These are phyloP conservation scores for Agelas oroides DNA, from an alignment of 37 sponge, comb jelly and placozoan genomes.

Conservation along the genomic window DNA sequence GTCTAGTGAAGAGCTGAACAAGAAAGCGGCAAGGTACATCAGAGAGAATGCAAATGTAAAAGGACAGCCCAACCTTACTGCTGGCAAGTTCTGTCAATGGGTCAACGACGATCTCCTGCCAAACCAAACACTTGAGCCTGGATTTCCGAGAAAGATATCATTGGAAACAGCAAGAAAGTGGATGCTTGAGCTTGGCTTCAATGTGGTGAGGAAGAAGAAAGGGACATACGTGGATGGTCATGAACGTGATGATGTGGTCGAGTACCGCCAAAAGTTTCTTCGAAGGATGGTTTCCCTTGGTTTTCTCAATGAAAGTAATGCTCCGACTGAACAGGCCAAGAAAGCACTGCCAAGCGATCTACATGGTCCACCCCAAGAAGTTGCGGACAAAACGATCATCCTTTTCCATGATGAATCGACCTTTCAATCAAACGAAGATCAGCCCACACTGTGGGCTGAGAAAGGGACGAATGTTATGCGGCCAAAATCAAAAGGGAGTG, in stretches of 20 bases:
- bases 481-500: no score
- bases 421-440: constrained; percentile 59
- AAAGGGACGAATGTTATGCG: no score
- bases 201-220: no score
- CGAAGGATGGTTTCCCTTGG: no score
- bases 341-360: no score
- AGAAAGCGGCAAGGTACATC: constrained; percentile 40
- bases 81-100: constrained; percentile 54
- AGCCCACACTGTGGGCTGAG: no score
- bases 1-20: constrained; percentile 37
- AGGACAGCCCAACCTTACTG: constrained; percentile 42
- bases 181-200: constrained; percentile 67
- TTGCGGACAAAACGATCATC: constrained; percentile 23
- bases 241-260: no score
- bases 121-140: constrained; percentile 48
- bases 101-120: constrained; percentile 41
- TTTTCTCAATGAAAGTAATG: no score
- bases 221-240: no score
- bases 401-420: constrained; percentile 56
- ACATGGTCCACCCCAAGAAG: not conserved
- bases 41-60: constrained; percentile 27
- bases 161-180: constrained; percentile 55
- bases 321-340: no score
- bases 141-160: constrained; percentile 47
- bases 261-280: no score